Evolutionary conservation across 2,113 vertebrate species (phyloP), one percentile per base, ranked within the genome.

Genomic region (Solenodon paradoxus): DNA sequence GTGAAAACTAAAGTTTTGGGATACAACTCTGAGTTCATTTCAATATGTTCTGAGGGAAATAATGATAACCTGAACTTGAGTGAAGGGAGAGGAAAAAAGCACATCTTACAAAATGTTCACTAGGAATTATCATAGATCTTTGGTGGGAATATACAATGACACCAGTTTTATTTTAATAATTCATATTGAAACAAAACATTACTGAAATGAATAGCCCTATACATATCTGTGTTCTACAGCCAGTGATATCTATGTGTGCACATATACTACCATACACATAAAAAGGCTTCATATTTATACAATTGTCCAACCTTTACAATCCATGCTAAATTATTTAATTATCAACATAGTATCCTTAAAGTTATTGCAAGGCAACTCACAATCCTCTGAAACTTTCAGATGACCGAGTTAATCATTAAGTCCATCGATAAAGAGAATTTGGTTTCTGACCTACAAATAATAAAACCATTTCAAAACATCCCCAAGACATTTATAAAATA

Each of bases 391-490:
- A 92, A 98, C 97, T 57, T 97, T 99, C 99, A 30, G 99, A 99
- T 0, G 99, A 99, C 88, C 98, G 99, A 77, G 98, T 99, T 86
- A 99, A 98, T 99, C 99, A 96, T 98, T 99, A 71, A 98, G 97
- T 94, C 99, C 98, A 96, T 99, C 98, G 20, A 97, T 72, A 96
- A 98, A 92, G 94, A 97, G 97, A 77, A 97, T 80, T 7, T 97
- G 81, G 1, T 72, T 49, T 45, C 35, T 28, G 15, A 88, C 51
- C 97, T 97, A 75, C 38, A 89, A 78, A 87, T 92, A 93, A 78
- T 42, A 90, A 49, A 1, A 68, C 1, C 11, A 30, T 66, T 93
- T 89, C 66, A 84, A 71, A 94, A 66, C 51, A 13, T 42, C 16
- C 51, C 35, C 9, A 3, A 63, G 79, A 79, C 59, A 88, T n/a